Evolutionary conservation across 2,888 invertebrate species (phyloP), one percentile per base, ranked within the genome.

Genomic region (Diabrotica balteata): DNA sequence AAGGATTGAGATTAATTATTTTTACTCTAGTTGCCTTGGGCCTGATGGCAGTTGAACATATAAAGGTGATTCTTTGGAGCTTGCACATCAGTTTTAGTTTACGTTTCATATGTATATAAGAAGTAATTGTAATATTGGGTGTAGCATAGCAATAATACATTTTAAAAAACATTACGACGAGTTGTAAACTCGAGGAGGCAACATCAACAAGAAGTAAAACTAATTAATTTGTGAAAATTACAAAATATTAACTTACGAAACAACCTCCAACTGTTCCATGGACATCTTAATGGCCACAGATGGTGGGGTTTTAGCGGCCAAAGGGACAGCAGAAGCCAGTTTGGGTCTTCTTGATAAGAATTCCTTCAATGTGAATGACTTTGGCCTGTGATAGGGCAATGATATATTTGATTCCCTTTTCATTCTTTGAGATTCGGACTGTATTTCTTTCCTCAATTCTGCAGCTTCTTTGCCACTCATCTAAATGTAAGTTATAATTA

Each of bases 331-430:
- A 81, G 85, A 69, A 82, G 84, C 58, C 78, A 85, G 80, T 85
- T 86, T 71, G 65, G 86, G 84, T 59, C 85, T 83, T 70, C 87
- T 84, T 53, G 85, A 85, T 74, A 94, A 86, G 77, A 96, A 95
- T 78, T 95, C 96, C 80, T 92, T 89, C 0, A 96, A 84, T 0
- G 91, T 90, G 63, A 91, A 87, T 50, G 92, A 90, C 78, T 92
- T 93, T 2, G 96, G 95, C 78, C 90, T 89, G 80, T 96, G 96
- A 81, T 96, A 96, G 0, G 96, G 96, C 49, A 97, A 84, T 51
- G 90, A 89, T 8, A 95, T 86, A 67, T 89, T 85, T 17, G 90
- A 89, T 81, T 95, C 93, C 73, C 96, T 86, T 8, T 93, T 81
- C 85, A 94, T 87, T 64, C 95, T 86, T 82, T 96, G 95, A 0